A percentile compares a stretch with the other conserved stretches of the same genome.
Evolutionary conservation across 53 echinoderm and acorn worm species (phyloP).

Genomic region (Pentamera pediparva): DNA sequence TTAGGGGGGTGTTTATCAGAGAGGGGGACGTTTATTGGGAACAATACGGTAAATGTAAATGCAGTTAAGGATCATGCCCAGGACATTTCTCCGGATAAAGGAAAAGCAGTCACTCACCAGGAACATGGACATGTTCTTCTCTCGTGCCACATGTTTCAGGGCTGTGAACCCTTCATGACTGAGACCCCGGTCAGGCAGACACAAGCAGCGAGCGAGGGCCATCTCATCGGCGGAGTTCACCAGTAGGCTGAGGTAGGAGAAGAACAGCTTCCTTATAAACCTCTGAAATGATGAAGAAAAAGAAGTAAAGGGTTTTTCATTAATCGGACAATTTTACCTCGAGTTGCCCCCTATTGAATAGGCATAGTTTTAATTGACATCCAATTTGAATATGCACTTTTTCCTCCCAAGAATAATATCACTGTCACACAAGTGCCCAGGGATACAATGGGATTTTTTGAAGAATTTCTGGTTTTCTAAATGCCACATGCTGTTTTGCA

Average conservation of each 20-base stretch:
- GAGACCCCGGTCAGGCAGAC: slow-evolving; percentile 61
- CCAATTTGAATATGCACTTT: too few relatives aligned
- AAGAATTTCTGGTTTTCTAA: too few relatives aligned
- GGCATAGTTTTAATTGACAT: too few relatives aligned
- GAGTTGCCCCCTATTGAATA: background rate
- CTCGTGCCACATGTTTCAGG: slow-evolving; percentile 59
- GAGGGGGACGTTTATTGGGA: background rate
- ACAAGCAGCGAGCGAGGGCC: slow-evolving; percentile 74
- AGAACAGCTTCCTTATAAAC: slow-evolving; percentile 52
- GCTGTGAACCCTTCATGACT: slow-evolving; percentile 78
- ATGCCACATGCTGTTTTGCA: too few relatives aligned
- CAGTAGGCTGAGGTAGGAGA: slow-evolving; percentile 65
- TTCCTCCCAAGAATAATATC: too few relatives aligned
- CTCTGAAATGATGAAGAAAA: too few relatives aligned
- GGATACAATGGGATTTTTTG: too few relatives aligned
- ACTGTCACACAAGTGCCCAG: background rate
- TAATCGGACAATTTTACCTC: background rate
- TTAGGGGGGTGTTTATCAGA: too few relatives aligned
- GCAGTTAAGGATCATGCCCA: too few relatives aligned
- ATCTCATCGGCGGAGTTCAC: slow-evolving; percentile 88
- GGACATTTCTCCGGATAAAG: background rate
- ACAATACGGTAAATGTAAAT: background rate
- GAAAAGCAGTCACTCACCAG: slow-evolving; percentile 43
- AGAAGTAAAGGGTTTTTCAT: background rate
- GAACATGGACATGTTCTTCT: slow-evolving; percentile 91